phyloP scores from a whole-genome alignment of 1,140 invertebrate genomes.

The Microplitis demolitor region DNA sequence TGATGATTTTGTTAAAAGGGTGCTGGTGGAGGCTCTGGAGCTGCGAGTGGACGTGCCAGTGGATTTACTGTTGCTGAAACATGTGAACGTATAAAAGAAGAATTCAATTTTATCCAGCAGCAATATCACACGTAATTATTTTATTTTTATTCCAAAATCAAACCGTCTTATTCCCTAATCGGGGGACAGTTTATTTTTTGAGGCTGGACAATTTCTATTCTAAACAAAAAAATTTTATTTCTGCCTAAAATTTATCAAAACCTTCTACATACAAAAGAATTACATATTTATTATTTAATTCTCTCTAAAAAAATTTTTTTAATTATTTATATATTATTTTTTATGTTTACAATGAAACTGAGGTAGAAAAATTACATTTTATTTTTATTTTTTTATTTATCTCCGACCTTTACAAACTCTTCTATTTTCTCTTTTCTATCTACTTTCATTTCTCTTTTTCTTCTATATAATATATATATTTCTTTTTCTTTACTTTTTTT shows the following conservation, averaged over 20 bases:
- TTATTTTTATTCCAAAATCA: background rate
- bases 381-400: background rate
- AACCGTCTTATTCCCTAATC: too few species aligned
- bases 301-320: background rate
- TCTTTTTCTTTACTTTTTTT: conserved; percentile 17
- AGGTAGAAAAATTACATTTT: background rate
- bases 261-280: too few species aligned
- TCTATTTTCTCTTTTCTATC: background rate
- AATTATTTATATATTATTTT: background rate
- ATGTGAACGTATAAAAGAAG: conserved; percentile 97
- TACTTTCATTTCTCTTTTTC: conserved; percentile 11
- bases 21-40: conserved; percentile 84
- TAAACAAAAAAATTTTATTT: background rate
- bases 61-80: conserved; percentile 97
- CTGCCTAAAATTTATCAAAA: too few species aligned
- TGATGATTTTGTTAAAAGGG: conserved; percentile 68
- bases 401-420: background rate
- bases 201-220: background rate
- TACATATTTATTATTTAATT: too few species aligned
- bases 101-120: conserved; percentile 97
- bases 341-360: background rate
- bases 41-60: conserved; percentile 65
- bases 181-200: too few species aligned
- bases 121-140: conserved; percentile 96
- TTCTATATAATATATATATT: conserved; percentile 20